Evolutionary conservation across 2,888 invertebrate species (phyloP).

Genomic region (Ophion costatus): DNA sequence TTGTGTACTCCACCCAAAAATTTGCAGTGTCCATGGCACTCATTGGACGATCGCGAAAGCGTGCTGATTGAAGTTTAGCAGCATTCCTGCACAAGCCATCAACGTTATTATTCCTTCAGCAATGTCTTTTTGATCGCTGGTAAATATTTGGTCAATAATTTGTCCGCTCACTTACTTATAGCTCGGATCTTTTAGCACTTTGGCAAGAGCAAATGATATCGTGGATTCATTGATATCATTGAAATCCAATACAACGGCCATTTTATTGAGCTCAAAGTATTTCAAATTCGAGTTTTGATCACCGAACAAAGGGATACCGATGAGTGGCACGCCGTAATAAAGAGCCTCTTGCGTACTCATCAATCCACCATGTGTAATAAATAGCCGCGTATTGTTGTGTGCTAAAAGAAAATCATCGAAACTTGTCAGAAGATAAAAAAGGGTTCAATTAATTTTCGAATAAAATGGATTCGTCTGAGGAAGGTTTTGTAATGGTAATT

Average conservation of each 20-base stretch:
- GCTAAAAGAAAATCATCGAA: slow-evolving; percentile 60
- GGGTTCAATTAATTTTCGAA: not conserved
- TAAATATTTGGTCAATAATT: not conserved
- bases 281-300: slow-evolving; percentile 76
- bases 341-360: slow-evolving; percentile 74
- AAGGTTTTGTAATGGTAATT: not conserved
- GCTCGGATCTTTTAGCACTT: slow-evolving; percentile 80
- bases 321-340: slow-evolving; percentile 73
- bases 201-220: slow-evolving; percentile 78
- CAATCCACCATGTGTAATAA: slow-evolving; percentile 76
- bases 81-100: slow-evolving; percentile 77
- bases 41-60: slow-evolving; percentile 73
- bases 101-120: not conserved
- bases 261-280: slow-evolving; percentile 69
- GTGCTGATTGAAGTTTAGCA: slow-evolving; percentile 71
- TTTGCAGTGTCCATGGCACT: slow-evolving; percentile 69
- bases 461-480: not conserved
- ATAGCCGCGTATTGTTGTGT: slow-evolving; percentile 73
- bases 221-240: slow-evolving; percentile 77
- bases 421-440: not conserved
- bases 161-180: slow-evolving; percentile 75
- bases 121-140: not conserved
- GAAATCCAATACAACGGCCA: slow-evolving; percentile 69
- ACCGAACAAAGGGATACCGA: slow-evolving; percentile 75
- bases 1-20: slow-evolving; percentile 74